Base-by-base conservation (phyloP, 2,888 invertebrate species). In the Apocheima hispidaria region DNA sequence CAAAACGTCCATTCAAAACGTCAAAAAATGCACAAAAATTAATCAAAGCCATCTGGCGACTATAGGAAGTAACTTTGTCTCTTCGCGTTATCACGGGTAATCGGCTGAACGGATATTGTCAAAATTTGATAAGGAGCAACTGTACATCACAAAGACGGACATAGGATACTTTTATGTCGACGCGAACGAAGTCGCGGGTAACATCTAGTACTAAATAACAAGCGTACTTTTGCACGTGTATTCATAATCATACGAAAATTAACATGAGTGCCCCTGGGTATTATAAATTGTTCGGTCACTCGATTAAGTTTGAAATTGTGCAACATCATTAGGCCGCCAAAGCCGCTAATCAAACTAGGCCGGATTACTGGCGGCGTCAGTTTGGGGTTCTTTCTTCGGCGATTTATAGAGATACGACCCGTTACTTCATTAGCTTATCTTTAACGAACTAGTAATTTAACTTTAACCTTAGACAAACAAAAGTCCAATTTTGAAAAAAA, bases 231-330 rank as follows among this genome's bases (percentile, higher is more conserved):
- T 30, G 35, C 40, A 35, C 23, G 18, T 46, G 30, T 50, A 69
- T 70, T 69, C 58, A 63, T 68, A 53, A 70, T 62, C 48, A 49
- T 74, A 72, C 64, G 66, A 68, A 74, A 74, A 78, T 81, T 71
- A 75, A 69, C 70, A 71, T 66, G 60, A 55, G 68, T 66, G 68
- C 70, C 68, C 65, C 66, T 23, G 69, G 66, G 69, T 70, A 70
- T 78, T 73, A 74, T 75, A 76, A 72, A 73, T 72, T 63, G 68
- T 71, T 51, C 66, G 68, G 68, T 68, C 68, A 71, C 63, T 69
- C 71, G 63, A 75, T 77, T 73, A 74, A 72, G 73, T 73, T 71
- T 54, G 64, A 65, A 65, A 66, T 68, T 70, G 65, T 75, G 60
- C 63, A 51, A 60, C 59, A 61, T 54, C 63, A 57, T 63, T 65